Evolutionary conservation across 1,140 invertebrate species (phyloP).

Genomic region (Drosophila pseudoobscura): DNA sequence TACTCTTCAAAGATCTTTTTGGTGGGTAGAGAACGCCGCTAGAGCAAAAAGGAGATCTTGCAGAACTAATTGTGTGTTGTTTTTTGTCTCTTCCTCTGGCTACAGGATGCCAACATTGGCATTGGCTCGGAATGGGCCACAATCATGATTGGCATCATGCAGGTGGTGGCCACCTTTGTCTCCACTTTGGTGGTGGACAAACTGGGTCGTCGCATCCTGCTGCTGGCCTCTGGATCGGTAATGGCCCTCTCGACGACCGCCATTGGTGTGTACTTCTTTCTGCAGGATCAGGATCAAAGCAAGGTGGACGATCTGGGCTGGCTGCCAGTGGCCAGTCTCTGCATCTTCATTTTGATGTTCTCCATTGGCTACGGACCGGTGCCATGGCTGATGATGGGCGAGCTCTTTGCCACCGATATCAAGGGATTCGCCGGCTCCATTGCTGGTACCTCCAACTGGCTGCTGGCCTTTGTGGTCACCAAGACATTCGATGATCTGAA

Average conservation of each 20-base stretch:
- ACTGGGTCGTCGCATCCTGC: constrained; percentile 88
- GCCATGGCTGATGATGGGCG: constrained; percentile 91
- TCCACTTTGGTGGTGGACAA: constrained; percentile 90
- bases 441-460: constrained; percentile 90
- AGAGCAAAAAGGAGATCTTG: too few relatives aligned
- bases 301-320: constrained; percentile 85
- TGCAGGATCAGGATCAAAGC: constrained; percentile 84
- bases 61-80: background rate
- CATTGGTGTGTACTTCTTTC: constrained; percentile 87
- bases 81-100: background rate
- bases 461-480: constrained; percentile 91
- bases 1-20: constrained; percentile 90
- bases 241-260: constrained; percentile 87
- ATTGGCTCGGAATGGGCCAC: constrained; percentile 85
- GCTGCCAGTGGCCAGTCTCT: constrained; percentile 89
- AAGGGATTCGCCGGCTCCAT: constrained; percentile 90
- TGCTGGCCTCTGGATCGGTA: constrained; percentile 86
- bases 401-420: constrained; percentile 89
- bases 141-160: constrained; percentile 91
- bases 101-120: constrained; percentile 84
- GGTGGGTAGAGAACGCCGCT: constrained; percentile 32
- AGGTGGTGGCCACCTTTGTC: constrained; percentile 89
- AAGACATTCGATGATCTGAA: constrained; percentile 89
- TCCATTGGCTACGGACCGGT: constrained; percentile 91
- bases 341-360: constrained; percentile 91